These are phyloP conservation scores for Copsychus sechellarum DNA, from an alignment of 2,113 vertebrate species.

Conservation along the genomic window DNA sequence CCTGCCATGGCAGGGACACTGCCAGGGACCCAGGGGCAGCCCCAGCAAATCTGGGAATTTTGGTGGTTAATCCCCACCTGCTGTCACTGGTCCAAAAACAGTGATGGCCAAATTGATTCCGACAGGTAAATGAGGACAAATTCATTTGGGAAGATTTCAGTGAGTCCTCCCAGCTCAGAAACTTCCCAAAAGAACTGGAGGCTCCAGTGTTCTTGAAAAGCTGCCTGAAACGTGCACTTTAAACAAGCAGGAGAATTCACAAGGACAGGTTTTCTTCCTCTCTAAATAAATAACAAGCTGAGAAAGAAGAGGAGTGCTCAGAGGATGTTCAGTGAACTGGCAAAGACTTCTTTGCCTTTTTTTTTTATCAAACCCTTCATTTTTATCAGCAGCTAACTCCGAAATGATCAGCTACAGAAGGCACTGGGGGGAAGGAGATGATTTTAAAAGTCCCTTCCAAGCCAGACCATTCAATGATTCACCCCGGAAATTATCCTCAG, in stretches of 20 bases:
- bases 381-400: background rate
- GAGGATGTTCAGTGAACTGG: background rate
- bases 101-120: fast-evolving
- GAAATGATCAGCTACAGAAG: background rate
- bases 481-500: background rate
- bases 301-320: background rate
- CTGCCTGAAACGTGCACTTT: background rate
- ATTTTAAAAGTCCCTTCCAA: background rate
- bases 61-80: background rate
- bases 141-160: background rate
- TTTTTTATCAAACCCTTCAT: background rate
- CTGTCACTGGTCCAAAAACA: background rate
- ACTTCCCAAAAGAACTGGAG: fast-evolving
- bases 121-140: background rate
- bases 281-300: background rate
- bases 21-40: background rate
- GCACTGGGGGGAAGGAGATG: background rate
- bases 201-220: background rate
- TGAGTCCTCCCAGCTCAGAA: background rate
- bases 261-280: background rate
- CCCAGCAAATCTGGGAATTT: background rate
- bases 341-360: background rate
- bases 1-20: background rate
- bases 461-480: background rate
- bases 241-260: background rate